Evolutionary conservation across 1,140 invertebrate genomes (phyloP).

Genomic region (Oedothorax gibbosus): DNA sequence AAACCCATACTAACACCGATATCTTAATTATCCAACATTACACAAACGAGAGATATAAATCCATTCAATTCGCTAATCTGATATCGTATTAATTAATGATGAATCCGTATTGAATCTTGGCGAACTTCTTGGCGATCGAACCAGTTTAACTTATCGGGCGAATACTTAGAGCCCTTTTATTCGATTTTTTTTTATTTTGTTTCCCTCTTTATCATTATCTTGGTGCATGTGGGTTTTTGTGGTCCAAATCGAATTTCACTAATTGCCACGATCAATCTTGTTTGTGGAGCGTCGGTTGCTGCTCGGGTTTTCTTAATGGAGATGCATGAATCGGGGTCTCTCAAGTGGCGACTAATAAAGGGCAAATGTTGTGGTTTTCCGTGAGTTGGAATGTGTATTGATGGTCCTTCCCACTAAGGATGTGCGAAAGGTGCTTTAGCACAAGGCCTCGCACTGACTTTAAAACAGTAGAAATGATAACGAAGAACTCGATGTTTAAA

Average conservation of each 20-base stretch:
- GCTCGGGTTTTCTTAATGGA: conserved; percentile 40
- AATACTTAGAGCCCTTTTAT: conserved; percentile 41
- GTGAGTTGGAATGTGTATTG: background rate
- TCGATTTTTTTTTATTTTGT: conserved; percentile 3
- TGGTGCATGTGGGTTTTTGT: conserved; percentile 40
- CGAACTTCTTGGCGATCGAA: conserved; percentile 49
- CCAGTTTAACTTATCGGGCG: conserved; percentile 46
- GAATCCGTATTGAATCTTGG: conserved; percentile 1
- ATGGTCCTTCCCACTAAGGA: no score
- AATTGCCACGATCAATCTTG: conserved; percentile 57
- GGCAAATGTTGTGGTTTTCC: conserved; percentile 49
- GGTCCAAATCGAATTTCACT: conserved; percentile 57
- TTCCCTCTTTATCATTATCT: conserved; percentile 31
- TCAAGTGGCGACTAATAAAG: conserved; percentile 46
- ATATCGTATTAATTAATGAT: conserved; percentile 20
- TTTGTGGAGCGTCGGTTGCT: conserved; percentile 16
- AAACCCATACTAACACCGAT: no score
- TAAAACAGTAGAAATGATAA: no score
- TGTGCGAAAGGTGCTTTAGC: no score
- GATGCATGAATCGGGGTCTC: conserved; percentile 46
- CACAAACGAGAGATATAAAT: background rate
- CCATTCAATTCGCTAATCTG: conserved; percentile 8
- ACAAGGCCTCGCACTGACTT: no score
- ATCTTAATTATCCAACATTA: no score
- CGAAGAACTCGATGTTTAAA: no score